These are phyloP conservation scores for Rhopalosiphum padi DNA, from an alignment of 1,140 invertebrate species.

Conservation along the genomic window DNA sequence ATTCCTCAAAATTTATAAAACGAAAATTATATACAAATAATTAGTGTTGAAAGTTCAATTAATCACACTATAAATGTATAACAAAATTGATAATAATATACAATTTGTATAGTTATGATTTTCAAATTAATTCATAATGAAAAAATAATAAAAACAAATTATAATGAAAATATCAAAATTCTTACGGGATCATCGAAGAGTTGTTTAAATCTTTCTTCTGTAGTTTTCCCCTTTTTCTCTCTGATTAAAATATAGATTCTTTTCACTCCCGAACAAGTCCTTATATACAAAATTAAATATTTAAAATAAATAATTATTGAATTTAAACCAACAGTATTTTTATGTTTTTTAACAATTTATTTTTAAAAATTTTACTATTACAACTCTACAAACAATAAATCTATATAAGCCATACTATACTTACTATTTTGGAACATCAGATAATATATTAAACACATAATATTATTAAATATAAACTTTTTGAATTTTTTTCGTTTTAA, in stretches of 20 bases:
- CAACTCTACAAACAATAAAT: no score
- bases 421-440: no score
- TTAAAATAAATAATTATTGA: no score
- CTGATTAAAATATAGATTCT: constrained; percentile 83
- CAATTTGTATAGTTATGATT: neutral
- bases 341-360: no score
- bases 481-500: no score
- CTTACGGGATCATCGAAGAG: constrained; percentile 71
- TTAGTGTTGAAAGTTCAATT: neutral
- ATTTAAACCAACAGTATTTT: no score
- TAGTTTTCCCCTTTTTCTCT: constrained; percentile 77
- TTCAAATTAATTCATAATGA: neutral
- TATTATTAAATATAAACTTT: no score
- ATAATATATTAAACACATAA: no score
- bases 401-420: no score
- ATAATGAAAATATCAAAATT: constrained; percentile 48
- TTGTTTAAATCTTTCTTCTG: constrained; percentile 71
- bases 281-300: constrained; percentile 42
- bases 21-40: neutral
- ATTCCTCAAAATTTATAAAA: neutral
- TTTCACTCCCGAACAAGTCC: constrained; percentile 72
- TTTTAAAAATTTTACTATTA: no score
- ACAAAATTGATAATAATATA: neutral
- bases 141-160: neutral
- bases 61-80: neutral